Evolutionary conservation across 37 sponge, comb jelly and placozoan genomes (phyloP).

Genomic region (Amphimedon queenslandica): DNA sequence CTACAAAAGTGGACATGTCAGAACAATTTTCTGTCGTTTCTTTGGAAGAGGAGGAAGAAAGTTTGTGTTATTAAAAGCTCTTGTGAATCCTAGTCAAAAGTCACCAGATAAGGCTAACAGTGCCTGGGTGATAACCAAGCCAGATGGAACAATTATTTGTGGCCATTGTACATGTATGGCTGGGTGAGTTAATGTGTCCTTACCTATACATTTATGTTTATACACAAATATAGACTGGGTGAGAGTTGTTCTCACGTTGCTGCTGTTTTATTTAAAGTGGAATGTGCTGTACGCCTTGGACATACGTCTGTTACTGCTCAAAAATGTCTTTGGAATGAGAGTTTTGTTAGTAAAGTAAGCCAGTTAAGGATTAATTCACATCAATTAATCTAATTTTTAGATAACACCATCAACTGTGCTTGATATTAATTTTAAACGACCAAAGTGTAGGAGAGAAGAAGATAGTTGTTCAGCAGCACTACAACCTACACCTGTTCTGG

Average conservation of each 20-base stretch:
- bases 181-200: neutral
- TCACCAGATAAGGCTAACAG: constrained; percentile 8
- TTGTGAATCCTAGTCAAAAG: constrained; percentile 21
- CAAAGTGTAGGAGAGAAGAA: neutral
- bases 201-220: neutral
- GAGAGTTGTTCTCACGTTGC: constrained; percentile 30
- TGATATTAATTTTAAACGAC: neutral
- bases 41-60: neutral
- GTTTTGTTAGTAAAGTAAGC: constrained; percentile 7
- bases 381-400: no score
- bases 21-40: constrained; percentile 18
- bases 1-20: constrained; percentile 13
- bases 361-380: no score
- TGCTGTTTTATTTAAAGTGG: constrained; percentile 27
- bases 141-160: neutral
- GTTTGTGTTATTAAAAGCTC: constrained; percentile 5
- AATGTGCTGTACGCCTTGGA: constrained; percentile 11
- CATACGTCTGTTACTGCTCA: constrained; percentile 9
- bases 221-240: constrained; percentile 1
- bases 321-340: constrained; percentile 4
- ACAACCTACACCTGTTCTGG: neutral
- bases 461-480: neutral
- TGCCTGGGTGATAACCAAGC: constrained; percentile 8
- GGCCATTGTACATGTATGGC: constrained; percentile 30
- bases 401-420: neutral